Conservation (phyloP, 2,888 invertebrate species). For the Cephus pulcher region DNA sequence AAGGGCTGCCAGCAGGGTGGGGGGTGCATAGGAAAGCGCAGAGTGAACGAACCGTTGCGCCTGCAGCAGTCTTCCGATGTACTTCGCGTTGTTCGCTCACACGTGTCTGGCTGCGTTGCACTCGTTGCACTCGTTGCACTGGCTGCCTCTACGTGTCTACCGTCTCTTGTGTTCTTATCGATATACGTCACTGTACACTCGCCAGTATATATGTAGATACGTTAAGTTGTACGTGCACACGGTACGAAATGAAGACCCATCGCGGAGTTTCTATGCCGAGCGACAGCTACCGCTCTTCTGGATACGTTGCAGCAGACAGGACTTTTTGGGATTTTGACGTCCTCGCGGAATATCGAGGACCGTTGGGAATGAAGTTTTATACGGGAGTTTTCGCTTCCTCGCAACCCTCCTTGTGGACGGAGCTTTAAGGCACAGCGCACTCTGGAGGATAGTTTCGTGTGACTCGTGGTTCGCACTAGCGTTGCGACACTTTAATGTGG, state of each 20-base stretch:
- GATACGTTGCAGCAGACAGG: not conserved
- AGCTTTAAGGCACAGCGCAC: not conserved
- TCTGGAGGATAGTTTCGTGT: not conserved
- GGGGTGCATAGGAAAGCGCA: constrained; percentile 39
- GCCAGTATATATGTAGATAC: not conserved
- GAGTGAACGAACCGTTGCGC: constrained; percentile 30
- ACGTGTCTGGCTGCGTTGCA: constrained; percentile 3
- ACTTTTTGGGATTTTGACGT: not conserved
- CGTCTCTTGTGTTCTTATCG: not conserved
- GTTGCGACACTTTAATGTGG: not conserved
- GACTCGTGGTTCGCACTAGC: not conserved
- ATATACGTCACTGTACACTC: not conserved
- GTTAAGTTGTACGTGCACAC: not conserved
- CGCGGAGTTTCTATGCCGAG: not conserved
- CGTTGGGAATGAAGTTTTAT: not conserved
- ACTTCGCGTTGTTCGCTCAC: constrained; percentile 45
- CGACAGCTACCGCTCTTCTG: not conserved
- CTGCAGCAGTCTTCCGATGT: constrained; percentile 52
- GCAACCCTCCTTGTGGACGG: not conserved
- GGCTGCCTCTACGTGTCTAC: not conserved
- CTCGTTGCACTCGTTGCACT: constrained; percentile 4
- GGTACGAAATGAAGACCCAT: not conserved
- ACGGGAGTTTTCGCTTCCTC: not conserved
- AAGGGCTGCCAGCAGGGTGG: constrained; percentile 24
- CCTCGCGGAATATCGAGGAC: not conserved